Evolutionary conservation across 2,113 vertebrate species (phyloP).

Genomic region (Clarias batrachus): DNA sequence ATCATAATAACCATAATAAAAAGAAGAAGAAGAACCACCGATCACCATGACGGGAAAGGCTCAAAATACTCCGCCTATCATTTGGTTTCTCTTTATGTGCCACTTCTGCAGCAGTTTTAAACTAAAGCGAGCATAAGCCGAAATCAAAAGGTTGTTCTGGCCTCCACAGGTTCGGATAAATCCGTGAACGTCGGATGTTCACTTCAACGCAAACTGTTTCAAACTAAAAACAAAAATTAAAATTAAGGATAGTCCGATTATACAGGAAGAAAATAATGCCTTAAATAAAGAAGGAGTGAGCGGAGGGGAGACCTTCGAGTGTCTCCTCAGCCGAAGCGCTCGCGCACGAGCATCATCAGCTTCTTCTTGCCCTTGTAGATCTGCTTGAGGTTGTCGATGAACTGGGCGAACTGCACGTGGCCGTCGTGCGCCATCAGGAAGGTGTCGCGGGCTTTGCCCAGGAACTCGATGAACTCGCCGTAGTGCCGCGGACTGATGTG

Average conservation of each 20-base stretch:
- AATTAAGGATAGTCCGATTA: slow-evolving; percentile 38
- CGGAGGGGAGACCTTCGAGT: slow-evolving; percentile 19
- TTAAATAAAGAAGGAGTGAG: slow-evolving; percentile 65
- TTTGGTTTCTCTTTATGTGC: slow-evolving; percentile 71
- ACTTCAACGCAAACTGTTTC: slow-evolving; percentile 23
- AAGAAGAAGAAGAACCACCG: slow-evolving; percentile 35
- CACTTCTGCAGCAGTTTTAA: slow-evolving; percentile 59
- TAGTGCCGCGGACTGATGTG: slow-evolving; percentile 99
- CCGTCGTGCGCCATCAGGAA: slow-evolving; percentile 96
- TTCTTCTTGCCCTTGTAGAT: slow-evolving; percentile 99
- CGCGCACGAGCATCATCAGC: slow-evolving; percentile 95
- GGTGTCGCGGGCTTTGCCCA: slow-evolving; percentile 94
- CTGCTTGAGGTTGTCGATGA: slow-evolving; percentile 99
- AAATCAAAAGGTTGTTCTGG: slow-evolving; percentile 45
- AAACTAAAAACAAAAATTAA: slow-evolving; percentile 16
- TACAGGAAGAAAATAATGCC: slow-evolving; percentile 58
- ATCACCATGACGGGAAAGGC: slow-evolving; percentile 57
- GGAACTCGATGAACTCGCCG: slow-evolving; percentile 96
- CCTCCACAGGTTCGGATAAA: slow-evolving; percentile 54
- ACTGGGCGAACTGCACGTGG: slow-evolving; percentile 95
- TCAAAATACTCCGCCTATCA: slow-evolving; percentile 60
- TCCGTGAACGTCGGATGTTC: slow-evolving; percentile 42
- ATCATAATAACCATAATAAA: too few relatives aligned
- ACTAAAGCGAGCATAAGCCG: slow-evolving; percentile 55
- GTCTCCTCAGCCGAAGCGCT: slow-evolving; percentile 87